Conservation (phyloP, 1,140 invertebrate genomes). For the Lasioglossum baleicum region DNA sequence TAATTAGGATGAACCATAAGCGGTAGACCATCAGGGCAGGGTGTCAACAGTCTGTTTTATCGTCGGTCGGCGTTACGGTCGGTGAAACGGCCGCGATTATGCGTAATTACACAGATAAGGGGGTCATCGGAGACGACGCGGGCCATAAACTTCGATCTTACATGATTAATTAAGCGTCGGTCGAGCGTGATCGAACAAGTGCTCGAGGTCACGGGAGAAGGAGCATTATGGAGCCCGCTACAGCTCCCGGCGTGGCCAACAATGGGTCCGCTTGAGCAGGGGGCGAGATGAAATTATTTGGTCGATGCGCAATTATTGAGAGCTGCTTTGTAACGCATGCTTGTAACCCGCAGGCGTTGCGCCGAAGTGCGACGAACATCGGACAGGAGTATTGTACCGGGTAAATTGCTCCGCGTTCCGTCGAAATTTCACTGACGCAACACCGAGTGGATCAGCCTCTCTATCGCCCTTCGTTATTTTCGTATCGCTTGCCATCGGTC, state of each 20-base stretch:
- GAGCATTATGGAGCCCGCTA: conserved; percentile 30
- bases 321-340: conserved; percentile 57
- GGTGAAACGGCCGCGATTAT: background rate
- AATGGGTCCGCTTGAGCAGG: conserved; percentile 25
- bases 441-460: conserved; percentile 4
- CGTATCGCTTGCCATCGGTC: background rate
- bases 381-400: conserved; percentile 28
- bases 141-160: conserved; percentile 47
- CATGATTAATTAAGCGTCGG: conserved; percentile 60
- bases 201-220: conserved; percentile 30
- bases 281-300: conserved; percentile 61
- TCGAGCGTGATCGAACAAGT: conserved; percentile 52
- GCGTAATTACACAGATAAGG: background rate
- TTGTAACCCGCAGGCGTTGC: conserved; percentile 50
- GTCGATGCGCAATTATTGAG: conserved; percentile 64
- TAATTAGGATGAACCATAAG: no score
- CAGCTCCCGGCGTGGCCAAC: conserved; percentile 24
- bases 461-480: background rate
- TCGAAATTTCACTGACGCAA: conserved; percentile 17
- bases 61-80: background rate
- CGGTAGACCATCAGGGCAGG: background rate
- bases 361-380: conserved; percentile 26
- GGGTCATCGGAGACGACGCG: conserved; percentile 3
- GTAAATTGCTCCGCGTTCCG: conserved; percentile 36
- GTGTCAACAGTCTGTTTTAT: background rate